A percentile compares a stretch with the other conserved stretches of the same genome.
These are phyloP conservation scores for Ceramica pisi DNA, from an alignment of 2,888 invertebrate species.

Conservation along the genomic window DNA sequence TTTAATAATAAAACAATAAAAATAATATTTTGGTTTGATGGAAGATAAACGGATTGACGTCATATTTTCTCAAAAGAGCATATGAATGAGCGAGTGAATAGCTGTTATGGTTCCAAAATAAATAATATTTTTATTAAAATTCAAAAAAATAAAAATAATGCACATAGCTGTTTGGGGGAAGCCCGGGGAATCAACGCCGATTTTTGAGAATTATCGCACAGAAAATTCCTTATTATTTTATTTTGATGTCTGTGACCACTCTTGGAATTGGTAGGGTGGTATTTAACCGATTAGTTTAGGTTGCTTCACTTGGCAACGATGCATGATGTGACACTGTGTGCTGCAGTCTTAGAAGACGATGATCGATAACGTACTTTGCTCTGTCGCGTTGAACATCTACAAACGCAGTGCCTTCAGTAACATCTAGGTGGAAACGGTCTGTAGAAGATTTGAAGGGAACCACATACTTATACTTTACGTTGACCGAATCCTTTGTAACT, in stretches of 20 bases:
- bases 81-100: slow-evolving; percentile 57
- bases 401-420: slow-evolving; percentile 64
- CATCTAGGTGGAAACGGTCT: slow-evolving; percentile 63
- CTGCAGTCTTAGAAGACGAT: slow-evolving; percentile 49
- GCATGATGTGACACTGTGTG: slow-evolving; percentile 55
- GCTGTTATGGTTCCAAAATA: slow-evolving; percentile 35
- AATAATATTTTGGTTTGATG: slow-evolving; percentile 42
- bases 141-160: slow-evolving; percentile 31
- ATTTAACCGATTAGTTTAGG: slow-evolving; percentile 57
- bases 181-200: slow-evolving; percentile 51
- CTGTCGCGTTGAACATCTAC: slow-evolving; percentile 57
- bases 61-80: slow-evolving; percentile 56
- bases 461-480: slow-evolving; percentile 61
- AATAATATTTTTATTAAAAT: slow-evolving; percentile 38
- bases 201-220: slow-evolving; percentile 73
- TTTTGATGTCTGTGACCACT: slow-evolving; percentile 72
- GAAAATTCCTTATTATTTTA: slow-evolving; percentile 57
- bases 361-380: slow-evolving; percentile 46
- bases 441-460: slow-evolving; percentile 51
- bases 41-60: slow-evolving; percentile 42
- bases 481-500: slow-evolving; percentile 69
- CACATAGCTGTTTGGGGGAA: slow-evolving; percentile 41
- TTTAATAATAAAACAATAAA: slow-evolving; percentile 21
- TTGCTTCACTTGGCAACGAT: slow-evolving; percentile 43
- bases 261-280: slow-evolving; percentile 66